phyloP scores from a whole-genome alignment of 1,140 invertebrate genomes.

The Brachionus calyciflorus region DNA sequence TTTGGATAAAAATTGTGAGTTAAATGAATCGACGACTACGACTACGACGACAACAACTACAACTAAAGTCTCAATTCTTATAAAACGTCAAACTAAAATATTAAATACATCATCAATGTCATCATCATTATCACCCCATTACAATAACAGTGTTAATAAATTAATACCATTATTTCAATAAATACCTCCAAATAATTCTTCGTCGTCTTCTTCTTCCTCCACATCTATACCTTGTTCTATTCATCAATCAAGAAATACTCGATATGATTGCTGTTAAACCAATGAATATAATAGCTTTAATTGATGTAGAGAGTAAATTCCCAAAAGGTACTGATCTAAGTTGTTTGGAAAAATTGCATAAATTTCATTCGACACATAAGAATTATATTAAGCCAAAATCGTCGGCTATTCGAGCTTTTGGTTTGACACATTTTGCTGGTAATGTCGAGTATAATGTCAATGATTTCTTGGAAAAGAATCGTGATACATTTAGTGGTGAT shows the following conservation, averaged over 20 bases:
- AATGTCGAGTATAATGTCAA: conserved; percentile 48
- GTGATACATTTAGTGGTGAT: conserved; percentile 94
- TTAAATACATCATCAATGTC: too few species aligned
- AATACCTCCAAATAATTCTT: neutral
- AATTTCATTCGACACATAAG: conserved; percentile 41
- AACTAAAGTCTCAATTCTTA: too few species aligned
- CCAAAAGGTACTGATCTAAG: conserved; percentile 71
- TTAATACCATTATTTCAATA: too few species aligned
- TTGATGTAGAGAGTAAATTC: conserved; percentile 98
- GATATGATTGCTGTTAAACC: conserved; percentile 95
- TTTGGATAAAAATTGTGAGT: too few species aligned
- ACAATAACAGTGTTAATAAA: too few species aligned
- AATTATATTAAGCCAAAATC: conserved; percentile 40
- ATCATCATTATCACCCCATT: too few species aligned
- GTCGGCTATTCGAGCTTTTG: neutral
- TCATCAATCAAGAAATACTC: conserved; percentile 82
- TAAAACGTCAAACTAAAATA: too few species aligned
- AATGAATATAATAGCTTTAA: conserved; percentile 94
- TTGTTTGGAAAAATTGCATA: conserved; percentile 43
- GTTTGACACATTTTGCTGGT: conserved; percentile 46
- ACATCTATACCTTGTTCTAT: neutral
- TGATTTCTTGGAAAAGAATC: conserved; percentile 95
- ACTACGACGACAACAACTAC: too few species aligned
- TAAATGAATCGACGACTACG: too few species aligned
- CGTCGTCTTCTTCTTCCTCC: neutral